A percentile compares a stretch with the other conserved stretches of the same genome.
These are phyloP conservation scores for Alethe diademata DNA, from an alignment of 2,113 vertebrate species.

Conservation along the genomic window DNA sequence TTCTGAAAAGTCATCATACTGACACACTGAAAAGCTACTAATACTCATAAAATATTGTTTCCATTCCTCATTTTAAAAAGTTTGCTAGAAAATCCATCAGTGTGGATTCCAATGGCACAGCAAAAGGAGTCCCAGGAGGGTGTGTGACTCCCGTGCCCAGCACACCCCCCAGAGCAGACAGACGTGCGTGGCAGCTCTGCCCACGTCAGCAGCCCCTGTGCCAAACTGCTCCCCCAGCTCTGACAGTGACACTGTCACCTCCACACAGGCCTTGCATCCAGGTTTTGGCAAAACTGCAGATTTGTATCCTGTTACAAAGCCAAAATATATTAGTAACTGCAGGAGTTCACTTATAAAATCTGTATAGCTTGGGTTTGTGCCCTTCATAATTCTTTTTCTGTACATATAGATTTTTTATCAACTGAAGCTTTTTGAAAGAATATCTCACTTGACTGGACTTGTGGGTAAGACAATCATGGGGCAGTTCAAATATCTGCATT, in stretches of 20 bases:
- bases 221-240: not conserved
- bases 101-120: not conserved
- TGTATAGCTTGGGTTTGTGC: not conserved
- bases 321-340: not conserved
- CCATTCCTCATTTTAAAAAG: not conserved
- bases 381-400: not conserved
- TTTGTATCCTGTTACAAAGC: not conserved
- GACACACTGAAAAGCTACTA: not conserved
- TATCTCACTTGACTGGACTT: not conserved
- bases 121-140: accelerated
- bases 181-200: not conserved
- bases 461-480: not conserved
- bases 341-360: not conserved
- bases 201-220: not conserved
- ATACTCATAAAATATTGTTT: not conserved
- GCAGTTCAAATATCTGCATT: not conserved
- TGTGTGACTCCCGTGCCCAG: accelerated
- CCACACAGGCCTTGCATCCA: not conserved
- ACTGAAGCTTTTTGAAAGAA: not conserved
- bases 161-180: accelerated
- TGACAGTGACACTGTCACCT: not conserved
- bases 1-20: accelerated
- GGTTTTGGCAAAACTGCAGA: not conserved
- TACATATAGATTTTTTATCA: not conserved
- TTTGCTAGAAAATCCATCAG: not conserved